phyloP scores from a whole-genome alignment of 2,797 vertebrate species.

The Macrochelys suwanniensis region DNA sequence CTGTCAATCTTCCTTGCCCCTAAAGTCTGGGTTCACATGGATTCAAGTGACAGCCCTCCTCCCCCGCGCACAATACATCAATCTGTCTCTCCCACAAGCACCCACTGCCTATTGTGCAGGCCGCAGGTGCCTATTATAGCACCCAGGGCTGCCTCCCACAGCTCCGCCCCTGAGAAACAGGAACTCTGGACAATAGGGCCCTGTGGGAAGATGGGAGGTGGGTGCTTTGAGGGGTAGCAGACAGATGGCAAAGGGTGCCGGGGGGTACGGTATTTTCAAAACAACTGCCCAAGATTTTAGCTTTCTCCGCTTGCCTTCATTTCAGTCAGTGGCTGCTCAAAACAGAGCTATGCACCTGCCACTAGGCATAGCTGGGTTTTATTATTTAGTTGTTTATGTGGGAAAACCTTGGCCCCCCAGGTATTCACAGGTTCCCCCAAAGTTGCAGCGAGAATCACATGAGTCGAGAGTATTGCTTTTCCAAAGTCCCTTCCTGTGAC shows the following conservation, averaged over 20 bases:
- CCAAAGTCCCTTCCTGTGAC: neutral
- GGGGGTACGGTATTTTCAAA: conserved; percentile 76
- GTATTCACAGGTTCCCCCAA: rapidly evolving
- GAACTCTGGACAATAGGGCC: conserved; percentile 93
- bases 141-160: conserved; percentile 89
- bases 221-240: conserved; percentile 82
- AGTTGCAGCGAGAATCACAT: rapidly evolving
- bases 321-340: conserved; percentile 18
- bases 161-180: conserved; percentile 92
- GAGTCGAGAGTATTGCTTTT: neutral
- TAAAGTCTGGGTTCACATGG: conserved; percentile 94
- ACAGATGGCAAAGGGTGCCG: conserved; percentile 87
- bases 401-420: rapidly evolving
- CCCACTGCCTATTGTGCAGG: conserved; percentile 94
- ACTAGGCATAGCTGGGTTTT: neutral
- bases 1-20: conserved; percentile 98
- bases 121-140: conserved; percentile 98
- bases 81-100: conserved; percentile 97
- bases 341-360: conserved; percentile 13
- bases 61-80: conserved; percentile 96
- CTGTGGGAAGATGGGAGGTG: conserved; percentile 88
- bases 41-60: conserved; percentile 90
- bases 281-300: conserved; percentile 70
- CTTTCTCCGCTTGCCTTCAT: neutral
- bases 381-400: neutral